phyloP scores from a whole-genome alignment of 2,113 vertebrate species.

The Archilochus colubris region DNA sequence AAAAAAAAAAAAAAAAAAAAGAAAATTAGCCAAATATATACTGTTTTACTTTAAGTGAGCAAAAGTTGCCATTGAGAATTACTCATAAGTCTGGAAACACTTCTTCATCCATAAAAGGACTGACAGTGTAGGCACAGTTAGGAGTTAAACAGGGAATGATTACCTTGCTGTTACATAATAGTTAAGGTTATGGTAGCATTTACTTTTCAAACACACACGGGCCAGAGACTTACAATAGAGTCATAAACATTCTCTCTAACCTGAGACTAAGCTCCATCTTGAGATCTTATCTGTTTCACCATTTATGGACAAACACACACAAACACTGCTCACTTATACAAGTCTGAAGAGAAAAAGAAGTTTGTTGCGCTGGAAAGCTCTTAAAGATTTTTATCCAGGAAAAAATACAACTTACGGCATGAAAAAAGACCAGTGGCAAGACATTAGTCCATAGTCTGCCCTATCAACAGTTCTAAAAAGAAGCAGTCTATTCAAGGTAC shows the following conservation, averaged over 20 bases:
- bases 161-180: background rate
- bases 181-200: background rate
- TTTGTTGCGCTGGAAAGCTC: background rate
- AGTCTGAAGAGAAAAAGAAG: background rate
- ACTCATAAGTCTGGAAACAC: background rate
- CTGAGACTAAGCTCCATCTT: background rate
- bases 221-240: background rate
- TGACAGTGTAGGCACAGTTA: background rate
- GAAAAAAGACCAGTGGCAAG: background rate
- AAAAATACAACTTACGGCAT: background rate
- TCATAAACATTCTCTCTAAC: background rate
- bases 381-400: background rate
- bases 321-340: background rate
- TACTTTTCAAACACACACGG: background rate
- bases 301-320: background rate
- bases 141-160: background rate
- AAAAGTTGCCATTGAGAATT: background rate
- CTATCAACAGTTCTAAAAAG: conserved; percentile 12
- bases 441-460: background rate
- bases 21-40: background rate
- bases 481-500: conserved; percentile 3
- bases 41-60: background rate
- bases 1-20: background rate
- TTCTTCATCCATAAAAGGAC: background rate
- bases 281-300: background rate